phyloP scores from a whole-genome alignment of 2,888 invertebrate genomes.

The Coleophora flavipennella region DNA sequence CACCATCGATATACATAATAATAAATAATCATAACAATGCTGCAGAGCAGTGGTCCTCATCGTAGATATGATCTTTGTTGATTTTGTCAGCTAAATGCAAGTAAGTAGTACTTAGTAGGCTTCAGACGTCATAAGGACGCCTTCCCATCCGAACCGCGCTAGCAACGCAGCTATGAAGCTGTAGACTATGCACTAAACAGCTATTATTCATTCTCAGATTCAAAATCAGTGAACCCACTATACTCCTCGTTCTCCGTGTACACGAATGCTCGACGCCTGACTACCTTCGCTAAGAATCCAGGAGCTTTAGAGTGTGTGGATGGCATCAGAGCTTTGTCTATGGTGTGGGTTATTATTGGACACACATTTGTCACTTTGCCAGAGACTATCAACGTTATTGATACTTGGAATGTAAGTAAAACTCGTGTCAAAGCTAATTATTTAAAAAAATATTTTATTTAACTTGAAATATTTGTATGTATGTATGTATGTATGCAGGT shows the following conservation, averaged over 20 bases:
- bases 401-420: slow-evolving; percentile 18
- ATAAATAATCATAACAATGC: too few species aligned
- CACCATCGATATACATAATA: too few species aligned
- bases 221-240: slow-evolving; percentile 17
- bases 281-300: slow-evolving; percentile 25
- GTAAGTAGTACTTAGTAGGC: too few species aligned
- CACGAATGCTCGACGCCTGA: slow-evolving; percentile 39
- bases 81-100: too few species aligned
- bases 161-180: too few species aligned
- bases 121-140: too few species aligned
- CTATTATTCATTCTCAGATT: slow-evolving; percentile 20
- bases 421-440: too few species aligned
- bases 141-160: too few species aligned
- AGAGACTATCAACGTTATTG: slow-evolving; percentile 18
- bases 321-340: slow-evolving; percentile 48
- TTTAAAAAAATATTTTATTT: background rate
- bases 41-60: too few species aligned
- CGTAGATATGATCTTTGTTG: too few species aligned
- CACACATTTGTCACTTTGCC: slow-evolving; percentile 21
- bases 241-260: slow-evolving; percentile 29
- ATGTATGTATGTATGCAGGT: too few species aligned
- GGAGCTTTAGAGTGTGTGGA: slow-evolving; percentile 43
- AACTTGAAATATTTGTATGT: background rate
- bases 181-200: background rate
- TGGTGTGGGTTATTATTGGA: slow-evolving; percentile 47